phyloP scores from a whole-genome alignment of 2,888 invertebrate species.

The Perizoma flavofasciatum region DNA sequence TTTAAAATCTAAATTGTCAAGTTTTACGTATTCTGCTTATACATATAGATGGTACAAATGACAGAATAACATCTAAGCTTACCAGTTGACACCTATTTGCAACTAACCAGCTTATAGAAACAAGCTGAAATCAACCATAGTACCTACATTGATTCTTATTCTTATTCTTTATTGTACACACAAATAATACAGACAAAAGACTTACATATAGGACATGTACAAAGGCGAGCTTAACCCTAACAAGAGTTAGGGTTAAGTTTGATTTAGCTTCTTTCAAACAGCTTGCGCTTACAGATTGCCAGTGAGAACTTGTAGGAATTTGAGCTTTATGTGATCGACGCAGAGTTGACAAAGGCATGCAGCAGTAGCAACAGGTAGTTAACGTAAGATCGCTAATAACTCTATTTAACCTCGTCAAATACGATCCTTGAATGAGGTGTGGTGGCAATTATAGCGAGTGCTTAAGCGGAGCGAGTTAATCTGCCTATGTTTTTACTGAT shows the following conservation, averaged over 20 bases:
- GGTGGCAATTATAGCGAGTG: too few species aligned
- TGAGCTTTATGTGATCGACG: conserved; percentile 22
- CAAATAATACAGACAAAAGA: too few species aligned
- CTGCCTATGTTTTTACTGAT: too few species aligned
- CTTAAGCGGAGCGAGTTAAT: too few species aligned
- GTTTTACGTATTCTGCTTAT: too few species aligned
- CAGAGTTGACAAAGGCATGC: conserved; percentile 12
- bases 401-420: conserved; percentile 44
- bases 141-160: neutral
- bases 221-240: too few species aligned
- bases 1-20: too few species aligned
- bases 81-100: conserved; percentile 53
- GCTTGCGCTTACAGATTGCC: conserved; percentile 12
- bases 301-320: conserved; percentile 13
- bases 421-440: too few species aligned
- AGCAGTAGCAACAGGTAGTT: conserved; percentile 24
- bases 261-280: conserved; percentile 8
- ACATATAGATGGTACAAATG: neutral
- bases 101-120: neutral
- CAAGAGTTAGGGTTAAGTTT: too few species aligned
- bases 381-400: conserved; percentile 42
- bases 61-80: conserved; percentile 7
- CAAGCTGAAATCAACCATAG: conserved; percentile 17
- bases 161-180: too few species aligned
- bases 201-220: too few species aligned